Evolutionary conservation across 2,797 vertebrate species (phyloP).

Genomic region (Propithecus perrieri): DNA sequence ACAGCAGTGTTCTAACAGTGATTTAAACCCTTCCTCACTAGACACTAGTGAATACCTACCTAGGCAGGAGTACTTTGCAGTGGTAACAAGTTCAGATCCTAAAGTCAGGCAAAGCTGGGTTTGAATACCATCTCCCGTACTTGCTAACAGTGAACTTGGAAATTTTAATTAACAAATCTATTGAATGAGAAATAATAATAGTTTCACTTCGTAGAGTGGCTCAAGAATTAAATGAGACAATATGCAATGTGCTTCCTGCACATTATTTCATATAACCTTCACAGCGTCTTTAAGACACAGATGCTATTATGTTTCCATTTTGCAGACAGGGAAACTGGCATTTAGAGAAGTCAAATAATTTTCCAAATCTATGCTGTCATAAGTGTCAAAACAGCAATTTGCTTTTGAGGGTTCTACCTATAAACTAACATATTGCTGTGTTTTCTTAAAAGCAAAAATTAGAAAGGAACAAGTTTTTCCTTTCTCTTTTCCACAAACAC

Average conservation of each 20-base stretch:
- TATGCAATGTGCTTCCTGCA: not conserved
- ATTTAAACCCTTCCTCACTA: not conserved
- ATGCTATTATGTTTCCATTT: not conserved
- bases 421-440: not conserved
- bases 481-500: not conserved
- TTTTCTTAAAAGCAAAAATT: constrained; percentile 7
- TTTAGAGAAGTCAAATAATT: not conserved
- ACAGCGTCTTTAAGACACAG: not conserved
- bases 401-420: not conserved
- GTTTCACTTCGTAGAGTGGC: not conserved
- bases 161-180: not conserved
- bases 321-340: not conserved
- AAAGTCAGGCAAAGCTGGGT: not conserved
- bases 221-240: constrained; percentile 16
- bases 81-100: not conserved
- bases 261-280: not conserved
- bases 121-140: not conserved
- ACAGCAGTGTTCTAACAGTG: not conserved
- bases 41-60: not conserved
- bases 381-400: not conserved
- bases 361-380: not conserved
- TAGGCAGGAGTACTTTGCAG: not conserved
- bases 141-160: not conserved
- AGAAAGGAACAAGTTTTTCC: not conserved
- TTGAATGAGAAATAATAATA: not conserved